Percentiles rank a stretch among this genome's conserved stretches.
Evolutionary conservation across 2,888 invertebrate genomes (phyloP).

Genomic region (Chaetogeoica ovagalla): DNA sequence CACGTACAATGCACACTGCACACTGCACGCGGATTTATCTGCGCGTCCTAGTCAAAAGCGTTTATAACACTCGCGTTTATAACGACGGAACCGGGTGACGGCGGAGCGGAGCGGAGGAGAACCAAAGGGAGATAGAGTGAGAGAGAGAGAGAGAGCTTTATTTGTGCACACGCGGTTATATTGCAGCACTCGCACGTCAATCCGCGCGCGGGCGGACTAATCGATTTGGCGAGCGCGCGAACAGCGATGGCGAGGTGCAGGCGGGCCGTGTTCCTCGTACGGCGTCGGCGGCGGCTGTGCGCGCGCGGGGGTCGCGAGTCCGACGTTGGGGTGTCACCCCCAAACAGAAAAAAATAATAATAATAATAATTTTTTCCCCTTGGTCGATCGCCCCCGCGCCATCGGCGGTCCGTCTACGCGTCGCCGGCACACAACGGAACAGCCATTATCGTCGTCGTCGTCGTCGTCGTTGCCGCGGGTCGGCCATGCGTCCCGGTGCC

Average conservation of each 20-base stretch:
- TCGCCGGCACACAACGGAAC: not conserved
- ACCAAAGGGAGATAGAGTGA: too few species aligned
- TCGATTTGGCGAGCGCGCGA: not conserved
- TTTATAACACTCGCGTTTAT: too few species aligned
- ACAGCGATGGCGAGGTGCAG: not conserved
- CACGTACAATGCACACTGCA: too few species aligned
- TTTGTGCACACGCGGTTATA: too few species aligned
- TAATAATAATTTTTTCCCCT: slow-evolving; percentile 9
- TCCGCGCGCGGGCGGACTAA: not conserved
- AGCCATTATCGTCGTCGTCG: too few species aligned
- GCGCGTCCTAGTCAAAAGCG: too few species aligned
- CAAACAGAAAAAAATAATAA: slow-evolving; percentile 7
- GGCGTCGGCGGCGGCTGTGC: not conserved
- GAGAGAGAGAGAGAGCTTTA: too few species aligned
- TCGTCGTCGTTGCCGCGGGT: too few species aligned
- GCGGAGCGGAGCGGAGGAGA: too few species aligned
- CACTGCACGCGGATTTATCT: slow-evolving; percentile 19
- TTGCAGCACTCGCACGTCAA: not conserved
- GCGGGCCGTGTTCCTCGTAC: not conserved
- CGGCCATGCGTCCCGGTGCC: too few species aligned
- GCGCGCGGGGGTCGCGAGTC: slow-evolving; percentile 42
- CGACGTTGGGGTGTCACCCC: slow-evolving; percentile 51
- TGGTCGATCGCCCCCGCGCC: slow-evolving; percentile 22
- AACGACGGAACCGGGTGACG: too few species aligned
- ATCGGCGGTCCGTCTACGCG: not conserved